Evolutionary conservation across 2,888 invertebrate genomes (phyloP).

Genomic region (Aphrophora alni): DNA sequence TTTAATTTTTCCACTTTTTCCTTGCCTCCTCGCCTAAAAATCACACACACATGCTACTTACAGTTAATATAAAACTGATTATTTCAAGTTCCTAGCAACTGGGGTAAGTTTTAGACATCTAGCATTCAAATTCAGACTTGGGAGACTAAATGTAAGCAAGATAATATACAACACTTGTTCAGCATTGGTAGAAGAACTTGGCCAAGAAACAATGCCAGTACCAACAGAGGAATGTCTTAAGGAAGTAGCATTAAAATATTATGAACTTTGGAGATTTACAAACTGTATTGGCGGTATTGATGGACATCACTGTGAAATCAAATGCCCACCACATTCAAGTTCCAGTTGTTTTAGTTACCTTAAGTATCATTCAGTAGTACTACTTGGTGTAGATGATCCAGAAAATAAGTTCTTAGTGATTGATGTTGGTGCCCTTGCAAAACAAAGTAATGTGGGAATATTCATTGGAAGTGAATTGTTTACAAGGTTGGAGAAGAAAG

Average conservation of each 20-base stretch:
- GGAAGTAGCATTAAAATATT: neutral
- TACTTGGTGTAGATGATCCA: too few species aligned
- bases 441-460: too few species aligned
- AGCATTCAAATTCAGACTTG: conserved; percentile 9
- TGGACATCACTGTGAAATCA: neutral
- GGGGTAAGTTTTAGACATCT: conserved; percentile 11
- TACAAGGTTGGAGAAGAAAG: too few species aligned
- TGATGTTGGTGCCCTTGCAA: too few species aligned
- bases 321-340: neutral
- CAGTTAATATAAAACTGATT: neutral
- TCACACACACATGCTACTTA: neutral
- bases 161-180: conserved; percentile 10
- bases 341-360: too few species aligned
- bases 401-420: too few species aligned
- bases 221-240: conserved; percentile 12
- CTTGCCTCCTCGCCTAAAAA: neutral
- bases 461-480: too few species aligned
- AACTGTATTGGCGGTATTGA: conserved; percentile 36
- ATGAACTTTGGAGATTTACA: conserved; percentile 31
- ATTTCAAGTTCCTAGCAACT: conserved; percentile 21
- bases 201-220: conserved; percentile 2
- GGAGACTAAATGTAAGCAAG: neutral
- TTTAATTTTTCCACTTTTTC: conserved; percentile 20
- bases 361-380: too few species aligned
- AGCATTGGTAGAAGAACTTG: neutral